A percentile compares a stretch with the other conserved stretches of the same genome.
These are phyloP conservation scores for Brachionus koreanus DNA, from an alignment of 1,140 invertebrate genomes.

Conservation along the genomic window DNA sequence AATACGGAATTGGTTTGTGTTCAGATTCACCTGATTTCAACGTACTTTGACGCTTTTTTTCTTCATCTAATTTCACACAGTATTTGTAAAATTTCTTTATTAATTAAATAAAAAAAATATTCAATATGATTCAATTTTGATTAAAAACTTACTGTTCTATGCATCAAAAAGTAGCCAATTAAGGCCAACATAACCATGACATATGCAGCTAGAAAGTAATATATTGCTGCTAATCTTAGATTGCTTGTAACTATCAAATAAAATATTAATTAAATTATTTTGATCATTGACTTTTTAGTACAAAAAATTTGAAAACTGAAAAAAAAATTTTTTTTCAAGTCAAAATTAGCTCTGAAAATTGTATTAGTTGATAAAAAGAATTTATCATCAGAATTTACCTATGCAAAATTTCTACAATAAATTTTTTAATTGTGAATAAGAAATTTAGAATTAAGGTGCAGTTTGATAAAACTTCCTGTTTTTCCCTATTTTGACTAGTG, in stretches of 20 bases:
- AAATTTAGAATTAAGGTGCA: too few relatives aligned
- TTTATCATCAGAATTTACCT: too few relatives aligned
- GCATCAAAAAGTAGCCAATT: constrained; percentile 20
- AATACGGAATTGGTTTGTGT: background rate
- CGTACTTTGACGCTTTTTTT: background rate
- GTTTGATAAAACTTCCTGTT: too few relatives aligned
- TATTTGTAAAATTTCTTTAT: constrained; percentile 35
- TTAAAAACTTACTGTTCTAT: constrained; percentile 3
- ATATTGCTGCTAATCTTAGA: constrained; percentile 5
- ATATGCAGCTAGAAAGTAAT: constrained; percentile 31
- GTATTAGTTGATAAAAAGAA: too few relatives aligned
- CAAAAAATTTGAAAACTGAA: background rate
- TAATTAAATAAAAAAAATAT: background rate
- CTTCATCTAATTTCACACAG: constrained; percentile 16
- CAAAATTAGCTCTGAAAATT: too few relatives aligned
- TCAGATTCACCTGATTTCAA: background rate
- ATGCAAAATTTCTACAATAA: too few relatives aligned
- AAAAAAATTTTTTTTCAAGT: background rate
- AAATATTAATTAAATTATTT: background rate
- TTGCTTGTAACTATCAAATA: background rate
- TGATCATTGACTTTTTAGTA: background rate
- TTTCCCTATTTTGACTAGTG: too few relatives aligned
- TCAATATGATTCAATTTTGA: background rate
- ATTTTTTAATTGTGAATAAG: too few relatives aligned
- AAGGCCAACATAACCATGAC: background rate